Conservation (phyloP, 2,797 vertebrate genomes). For the Chiloscyllium punctatum region DNA sequence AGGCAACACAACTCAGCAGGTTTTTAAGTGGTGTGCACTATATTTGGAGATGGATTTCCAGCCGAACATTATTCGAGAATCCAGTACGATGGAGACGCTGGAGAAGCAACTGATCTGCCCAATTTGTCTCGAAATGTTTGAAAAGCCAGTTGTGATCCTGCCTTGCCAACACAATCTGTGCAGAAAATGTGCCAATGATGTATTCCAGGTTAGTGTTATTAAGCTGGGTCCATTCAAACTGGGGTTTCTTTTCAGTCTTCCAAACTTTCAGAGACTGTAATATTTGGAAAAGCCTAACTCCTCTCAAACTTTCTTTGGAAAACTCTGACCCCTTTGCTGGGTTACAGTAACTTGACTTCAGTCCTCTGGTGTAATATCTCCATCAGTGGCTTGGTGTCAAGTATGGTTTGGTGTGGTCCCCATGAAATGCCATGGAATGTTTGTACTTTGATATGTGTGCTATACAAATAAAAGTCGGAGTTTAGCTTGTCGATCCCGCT, state of each 20-base stretch:
- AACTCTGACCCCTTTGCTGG: neutral
- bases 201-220: constrained; percentile 60
- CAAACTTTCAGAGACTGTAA: neutral
- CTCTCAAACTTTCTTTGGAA: neutral
- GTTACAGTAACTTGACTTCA: neutral
- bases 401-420: neutral
- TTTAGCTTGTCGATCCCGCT: neutral
- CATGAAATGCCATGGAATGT: neutral
- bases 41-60: constrained; percentile 62
- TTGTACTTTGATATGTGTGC: neutral
- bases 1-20: constrained; percentile 2
- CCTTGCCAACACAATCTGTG: constrained; percentile 75
- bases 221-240: neutral
- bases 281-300: neutral
- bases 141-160: constrained; percentile 71
- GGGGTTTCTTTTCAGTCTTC: neutral
- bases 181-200: constrained; percentile 66
- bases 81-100: constrained; percentile 67
- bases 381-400: neutral
- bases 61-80: constrained; percentile 60
- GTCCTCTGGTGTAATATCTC: neutral
- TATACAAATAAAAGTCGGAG: neutral
- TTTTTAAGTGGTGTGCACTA: neutral
- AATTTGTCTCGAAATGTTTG: constrained; percentile 74
- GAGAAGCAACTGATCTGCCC: constrained; percentile 74